Percentiles rank a stretch among this genome's conserved stretches.
phyloP scores from a whole-genome alignment of 2,888 invertebrate species.

The Hemicrepidius hirtus region DNA sequence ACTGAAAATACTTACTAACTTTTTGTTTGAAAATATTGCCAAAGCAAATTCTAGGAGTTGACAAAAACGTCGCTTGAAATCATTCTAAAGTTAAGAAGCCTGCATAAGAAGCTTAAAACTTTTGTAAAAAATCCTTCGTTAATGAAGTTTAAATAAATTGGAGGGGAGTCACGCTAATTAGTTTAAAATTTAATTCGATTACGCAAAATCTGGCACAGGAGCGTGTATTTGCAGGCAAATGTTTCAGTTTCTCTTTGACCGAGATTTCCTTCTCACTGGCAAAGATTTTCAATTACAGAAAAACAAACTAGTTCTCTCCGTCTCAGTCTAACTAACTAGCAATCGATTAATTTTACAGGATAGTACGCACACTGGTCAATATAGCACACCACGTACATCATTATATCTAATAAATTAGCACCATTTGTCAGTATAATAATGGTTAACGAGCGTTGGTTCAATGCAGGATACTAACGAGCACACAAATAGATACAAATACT shows the following conservation, averaged over 20 bases:
- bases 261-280: neutral
- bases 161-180: constrained; percentile 28
- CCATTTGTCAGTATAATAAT: constrained; percentile 18
- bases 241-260: constrained; percentile 2
- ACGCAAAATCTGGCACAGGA: constrained; percentile 7
- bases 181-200: constrained; percentile 32
- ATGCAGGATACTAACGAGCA: neutral
- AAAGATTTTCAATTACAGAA: neutral
- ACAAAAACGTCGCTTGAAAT: neutral
- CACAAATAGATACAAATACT: neutral
- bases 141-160: constrained; percentile 30
- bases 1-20: no score
- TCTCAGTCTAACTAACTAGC: neutral
- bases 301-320: neutral
- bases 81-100: constrained; percentile 19
- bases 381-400: neutral
- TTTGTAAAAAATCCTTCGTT: constrained; percentile 18
- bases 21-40: neutral
- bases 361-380: constrained; percentile 6
- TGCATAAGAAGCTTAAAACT: constrained; percentile 26
- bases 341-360: constrained; percentile 4
- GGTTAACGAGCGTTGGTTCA: constrained; percentile 15
- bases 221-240: constrained; percentile 8
- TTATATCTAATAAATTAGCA: constrained; percentile 17
- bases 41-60: neutral